Evolutionary conservation across 2,113 vertebrate species (phyloP), one percentile per base, ranked within the genome.

Genomic region (Morphnarchus princeps): DNA sequence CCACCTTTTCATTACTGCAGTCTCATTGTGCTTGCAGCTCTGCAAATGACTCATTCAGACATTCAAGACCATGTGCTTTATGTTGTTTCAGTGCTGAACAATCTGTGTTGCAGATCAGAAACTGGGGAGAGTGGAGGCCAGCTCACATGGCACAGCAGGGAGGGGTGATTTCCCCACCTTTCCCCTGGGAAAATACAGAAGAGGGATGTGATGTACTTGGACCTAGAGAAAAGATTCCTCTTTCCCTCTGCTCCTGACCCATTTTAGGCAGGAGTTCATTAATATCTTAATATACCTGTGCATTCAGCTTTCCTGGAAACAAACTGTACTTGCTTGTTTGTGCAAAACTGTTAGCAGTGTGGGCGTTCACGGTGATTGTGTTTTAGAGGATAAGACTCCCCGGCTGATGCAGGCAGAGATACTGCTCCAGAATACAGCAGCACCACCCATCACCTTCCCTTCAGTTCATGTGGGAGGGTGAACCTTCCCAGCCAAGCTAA

Each of bases 21-120:
- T 76, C 82, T 90, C 76, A 77, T 59, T 86, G 89, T 90, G 76
- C 67, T 88, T 83, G 62, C 63, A 93, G 89, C 61, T 95, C 78
- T 63, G 32, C 66, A 82, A 78, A 73, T 92, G 93, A 96, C 89
- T 97, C 96, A 96, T 69, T 42, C 74, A 89, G 86, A 81, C 76
- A 49, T 61, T 86, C 28, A 24, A 34, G 63, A 76, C 47, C 45
- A 2, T 81, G 55, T 84, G 59, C 62, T 90, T 83, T 62, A 49
- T 83, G 63, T 70, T 93, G 67, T 34, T 83, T 92, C 82, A 62
- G 45, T 34, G 63, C 86, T 92, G 93, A 95, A 65, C 79, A 90
- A 86, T 80, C 79, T 89, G 86, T 77, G 54, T 88, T 85, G 82
- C 79, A 63, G 71, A 95, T 90, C 84, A 96, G 82, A 93, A 88